Evolutionary conservation across 2,113 vertebrate genomes (phyloP).

Genomic region (Percina caprodes): DNA sequence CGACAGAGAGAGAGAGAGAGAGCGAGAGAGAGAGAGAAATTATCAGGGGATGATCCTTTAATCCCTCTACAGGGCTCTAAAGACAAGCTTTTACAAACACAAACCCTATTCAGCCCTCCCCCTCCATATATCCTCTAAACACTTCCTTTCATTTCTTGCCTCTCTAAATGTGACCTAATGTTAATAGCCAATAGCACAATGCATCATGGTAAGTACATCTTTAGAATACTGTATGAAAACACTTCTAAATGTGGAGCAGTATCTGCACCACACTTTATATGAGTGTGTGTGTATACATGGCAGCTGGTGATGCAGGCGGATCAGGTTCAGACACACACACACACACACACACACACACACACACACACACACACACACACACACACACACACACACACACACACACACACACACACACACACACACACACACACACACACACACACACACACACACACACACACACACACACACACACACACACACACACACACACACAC

Average conservation of each 20-base stretch:
- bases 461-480: slow-evolving; percentile 28
- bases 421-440: slow-evolving; percentile 24
- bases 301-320: slow-evolving; percentile 69
- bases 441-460: slow-evolving; percentile 25
- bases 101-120: slow-evolving; percentile 56
- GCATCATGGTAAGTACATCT: background rate
- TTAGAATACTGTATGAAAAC: background rate
- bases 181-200: slow-evolving; percentile 10
- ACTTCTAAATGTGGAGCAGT: slow-evolving; percentile 1
- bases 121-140: slow-evolving; percentile 47
- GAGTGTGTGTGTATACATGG: slow-evolving; percentile 33
- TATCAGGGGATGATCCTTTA: slow-evolving; percentile 78
- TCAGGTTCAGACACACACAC: slow-evolving; percentile 61
- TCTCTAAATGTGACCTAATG: slow-evolving; percentile 21
- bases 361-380: slow-evolving; percentile 28
- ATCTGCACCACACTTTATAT: slow-evolving; percentile 10
- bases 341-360: slow-evolving; percentile 28
- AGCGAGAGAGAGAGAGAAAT: slow-evolving; percentile 50
- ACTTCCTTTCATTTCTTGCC: slow-evolving; percentile 32
- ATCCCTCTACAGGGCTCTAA: slow-evolving; percentile 73
- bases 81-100: slow-evolving; percentile 66
- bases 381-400: slow-evolving; percentile 29
- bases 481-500: slow-evolving; percentile 28
- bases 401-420: slow-evolving; percentile 33
- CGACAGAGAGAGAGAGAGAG: slow-evolving; percentile 12